phyloP scores from a whole-genome alignment of 2,888 invertebrate species.

The Eupithecia exiguata region DNA sequence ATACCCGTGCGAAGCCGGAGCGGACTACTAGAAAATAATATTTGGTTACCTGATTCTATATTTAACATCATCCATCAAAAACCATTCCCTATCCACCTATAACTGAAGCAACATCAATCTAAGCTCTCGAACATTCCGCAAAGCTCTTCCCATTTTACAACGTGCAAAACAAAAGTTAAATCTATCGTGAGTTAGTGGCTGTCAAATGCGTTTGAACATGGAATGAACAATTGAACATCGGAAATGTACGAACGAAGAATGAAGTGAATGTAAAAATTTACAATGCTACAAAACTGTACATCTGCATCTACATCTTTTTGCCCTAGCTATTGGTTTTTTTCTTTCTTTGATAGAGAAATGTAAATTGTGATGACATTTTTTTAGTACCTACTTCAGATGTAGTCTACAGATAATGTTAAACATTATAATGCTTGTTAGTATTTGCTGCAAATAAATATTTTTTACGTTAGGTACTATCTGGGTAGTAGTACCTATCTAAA shows the following conservation, averaged over 20 bases:
- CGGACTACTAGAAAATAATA: no score
- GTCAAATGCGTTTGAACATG: constrained; percentile 20
- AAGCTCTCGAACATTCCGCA: constrained; percentile 20
- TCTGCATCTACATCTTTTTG: not conserved
- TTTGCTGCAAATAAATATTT: no score
- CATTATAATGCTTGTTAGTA: not conserved
- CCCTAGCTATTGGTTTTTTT: not conserved
- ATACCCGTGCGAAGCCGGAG: no score
- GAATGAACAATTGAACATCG: constrained; percentile 25
- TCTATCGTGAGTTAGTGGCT: constrained; percentile 24
- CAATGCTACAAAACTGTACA: not conserved
- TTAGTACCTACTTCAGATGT: no score
- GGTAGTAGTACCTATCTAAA: no score
- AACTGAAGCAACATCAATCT: constrained; percentile 22
- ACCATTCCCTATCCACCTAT: constrained; percentile 3
- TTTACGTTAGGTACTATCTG: no score
- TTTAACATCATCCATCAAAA: not conserved
- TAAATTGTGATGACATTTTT: not conserved
- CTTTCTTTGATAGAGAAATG: not conserved
- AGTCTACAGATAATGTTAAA: not conserved
- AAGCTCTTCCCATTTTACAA: constrained; percentile 31
- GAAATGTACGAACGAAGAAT: not conserved
- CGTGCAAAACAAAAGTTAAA: constrained; percentile 36
- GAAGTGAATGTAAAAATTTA: not conserved
- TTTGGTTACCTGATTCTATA: not conserved